Conservation (phyloP, 2,888 invertebrate genomes). For the Imbricaverruca yamaguchii region DNA sequence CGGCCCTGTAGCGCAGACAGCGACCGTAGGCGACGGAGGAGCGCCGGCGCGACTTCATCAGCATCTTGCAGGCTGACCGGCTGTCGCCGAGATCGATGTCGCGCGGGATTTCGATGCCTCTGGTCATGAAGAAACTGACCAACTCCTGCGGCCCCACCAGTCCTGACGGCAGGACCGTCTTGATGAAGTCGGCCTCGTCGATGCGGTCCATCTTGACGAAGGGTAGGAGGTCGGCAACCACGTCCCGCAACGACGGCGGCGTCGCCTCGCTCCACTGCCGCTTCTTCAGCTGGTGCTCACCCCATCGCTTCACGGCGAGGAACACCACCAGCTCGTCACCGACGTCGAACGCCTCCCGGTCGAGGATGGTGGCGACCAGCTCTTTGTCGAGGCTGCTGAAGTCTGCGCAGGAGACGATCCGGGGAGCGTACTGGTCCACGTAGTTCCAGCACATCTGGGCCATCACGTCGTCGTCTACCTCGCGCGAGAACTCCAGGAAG, state of each 20-base stretch:
- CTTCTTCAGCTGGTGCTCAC: slow-evolving; percentile 28
- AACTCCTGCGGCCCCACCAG: slow-evolving; percentile 32
- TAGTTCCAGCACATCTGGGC: slow-evolving; percentile 28
- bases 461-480: slow-evolving; percentile 24
- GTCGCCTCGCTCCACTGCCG: background rate
- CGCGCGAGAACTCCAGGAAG: slow-evolving; percentile 29
- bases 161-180: slow-evolving; percentile 32
- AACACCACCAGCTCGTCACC: slow-evolving; percentile 31
- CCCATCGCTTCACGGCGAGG: slow-evolving; percentile 33
- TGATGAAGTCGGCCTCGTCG: slow-evolving; percentile 31
- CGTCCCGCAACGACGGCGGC: slow-evolving; percentile 24
- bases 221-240: slow-evolving; percentile 30
- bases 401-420: slow-evolving; percentile 29
- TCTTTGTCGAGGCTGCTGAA: slow-evolving; percentile 29
- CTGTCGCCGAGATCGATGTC: slow-evolving; percentile 31
- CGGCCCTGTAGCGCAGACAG: slow-evolving; percentile 13
- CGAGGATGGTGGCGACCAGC: slow-evolving; percentile 28
- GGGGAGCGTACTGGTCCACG: slow-evolving; percentile 27
- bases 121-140: slow-evolving; percentile 33
- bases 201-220: slow-evolving; percentile 31
- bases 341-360: slow-evolving; percentile 28
- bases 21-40: background rate
- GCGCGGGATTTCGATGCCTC: slow-evolving; percentile 32
- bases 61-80: background rate
- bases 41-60: background rate